Percentiles rank a stretch among this genome's conserved stretches.
Evolutionary conservation across 1,140 invertebrate genomes (phyloP).

Genomic region (Lucilia cuprina): DNA sequence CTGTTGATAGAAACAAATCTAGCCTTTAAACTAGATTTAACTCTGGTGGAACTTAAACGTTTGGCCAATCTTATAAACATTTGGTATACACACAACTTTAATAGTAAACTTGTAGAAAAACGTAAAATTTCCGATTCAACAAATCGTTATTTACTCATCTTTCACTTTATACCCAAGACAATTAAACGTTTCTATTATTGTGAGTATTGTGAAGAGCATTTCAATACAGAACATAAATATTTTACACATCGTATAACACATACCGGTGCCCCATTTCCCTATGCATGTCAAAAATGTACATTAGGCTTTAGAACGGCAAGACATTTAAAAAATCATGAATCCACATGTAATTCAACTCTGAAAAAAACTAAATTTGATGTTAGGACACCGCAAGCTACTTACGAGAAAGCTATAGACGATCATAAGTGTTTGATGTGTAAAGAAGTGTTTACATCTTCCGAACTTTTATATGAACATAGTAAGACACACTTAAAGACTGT

Average conservation of each 20-base stretch:
- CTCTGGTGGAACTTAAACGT: slow-evolving; percentile 44
- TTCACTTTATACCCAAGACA: slow-evolving; percentile 46
- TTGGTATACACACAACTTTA: slow-evolving; percentile 43
- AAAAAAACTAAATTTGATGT: too few species aligned
- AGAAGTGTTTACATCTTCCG: background rate
- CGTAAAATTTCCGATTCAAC: slow-evolving; percentile 15
- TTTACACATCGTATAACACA: slow-evolving; percentile 33
- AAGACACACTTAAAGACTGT: slow-evolving; percentile 6
- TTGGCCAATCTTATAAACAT: slow-evolving; percentile 48
- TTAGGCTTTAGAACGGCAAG: background rate
- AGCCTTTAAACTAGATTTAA: slow-evolving; percentile 35
- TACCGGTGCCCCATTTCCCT: background rate
- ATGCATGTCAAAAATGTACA: background rate
- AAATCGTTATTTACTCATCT: slow-evolving; percentile 36
- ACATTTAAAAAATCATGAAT: background rate
- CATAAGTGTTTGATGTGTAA: background rate
- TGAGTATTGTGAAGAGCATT: slow-evolving; percentile 36
- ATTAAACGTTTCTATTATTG: slow-evolving; percentile 35
- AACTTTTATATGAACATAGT: slow-evolving; percentile 7
- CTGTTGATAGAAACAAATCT: slow-evolving; percentile 41
- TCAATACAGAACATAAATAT: slow-evolving; percentile 22
- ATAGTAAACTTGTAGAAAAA: slow-evolving; percentile 34
- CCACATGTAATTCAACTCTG: background rate
- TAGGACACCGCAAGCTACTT: background rate
- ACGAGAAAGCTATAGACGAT: background rate